These are phyloP conservation scores for Okapia johnstoni DNA, from an alignment of 2,113 vertebrate species.

Conservation along the genomic window DNA sequence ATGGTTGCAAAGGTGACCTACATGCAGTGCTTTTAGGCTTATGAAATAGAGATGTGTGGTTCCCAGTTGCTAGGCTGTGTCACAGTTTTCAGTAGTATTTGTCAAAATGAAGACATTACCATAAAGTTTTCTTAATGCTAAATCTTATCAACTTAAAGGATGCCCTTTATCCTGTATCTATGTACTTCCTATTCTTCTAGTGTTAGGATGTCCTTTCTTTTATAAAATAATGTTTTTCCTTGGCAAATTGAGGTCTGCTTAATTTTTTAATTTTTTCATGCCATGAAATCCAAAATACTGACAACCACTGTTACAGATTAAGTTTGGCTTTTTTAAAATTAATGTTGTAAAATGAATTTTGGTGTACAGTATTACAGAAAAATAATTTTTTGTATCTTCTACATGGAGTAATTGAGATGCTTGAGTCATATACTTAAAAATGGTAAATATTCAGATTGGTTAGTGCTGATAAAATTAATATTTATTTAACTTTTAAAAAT, in stretches of 20 bases:
- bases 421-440: conserved; percentile 1
- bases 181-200: background rate
- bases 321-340: background rate
- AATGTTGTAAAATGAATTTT: conserved; percentile 7
- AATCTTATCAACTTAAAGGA: background rate
- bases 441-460: conserved; percentile 40
- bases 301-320: background rate
- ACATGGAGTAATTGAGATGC: background rate
- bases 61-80: background rate
- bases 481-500: conserved; percentile 32
- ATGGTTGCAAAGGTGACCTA: background rate
- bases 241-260: background rate
- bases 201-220: background rate
- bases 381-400: background rate
- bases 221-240: background rate
- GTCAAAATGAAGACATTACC: background rate
- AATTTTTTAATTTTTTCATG: conserved; percentile 14
- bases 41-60: background rate
- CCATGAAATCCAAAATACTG: conserved; percentile 15
- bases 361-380: background rate
- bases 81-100: conserved; percentile 3
- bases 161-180: conserved; percentile 2
- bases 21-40: background rate
- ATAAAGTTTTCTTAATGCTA: conserved; percentile 7
- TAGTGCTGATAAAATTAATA: conserved; percentile 11